Evolutionary conservation across 2,888 invertebrate species (phyloP), one percentile per base, ranked within the genome.

Genomic region (Chloroclystis v-ata): DNA sequence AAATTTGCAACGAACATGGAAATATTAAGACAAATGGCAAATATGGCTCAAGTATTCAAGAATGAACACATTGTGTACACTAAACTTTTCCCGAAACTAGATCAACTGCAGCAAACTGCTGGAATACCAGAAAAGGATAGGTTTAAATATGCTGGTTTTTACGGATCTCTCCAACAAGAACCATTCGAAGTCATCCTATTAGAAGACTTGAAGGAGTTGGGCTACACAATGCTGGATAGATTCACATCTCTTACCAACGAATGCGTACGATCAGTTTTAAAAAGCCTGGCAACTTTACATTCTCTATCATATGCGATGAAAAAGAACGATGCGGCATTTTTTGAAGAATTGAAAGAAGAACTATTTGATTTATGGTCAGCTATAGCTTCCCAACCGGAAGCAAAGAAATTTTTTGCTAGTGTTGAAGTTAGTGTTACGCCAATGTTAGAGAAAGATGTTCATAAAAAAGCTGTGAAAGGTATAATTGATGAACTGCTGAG

Each of bases 51-150:
- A 2, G 1, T 63, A n/a, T 72, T 70, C 35, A 50, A 41, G 2
- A 76, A 73, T 38, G 75, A 76, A 55, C 55, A 52, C 10, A 28
- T 56, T 0, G 63, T 75, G 59, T 76, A 75, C 43, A 60, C 54
- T 0, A 52, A 63, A 41, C 50, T 71, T 2, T 30, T 72, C 2
- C 69, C 71, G 2, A 69, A 67, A 49, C 64, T 62, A 13, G 49
- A 59, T 10, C 49, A 69, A 14, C 16, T 72, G 4, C 61, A 69
- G 41, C 48, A 54, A 43, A 26, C 40, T 20, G 60, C 58, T 4
- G 62, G 47, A 13, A 39, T 71, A 6, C 61, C 69, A 6, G 49
- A 52, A 37, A 40, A 61, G 16, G 66, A 73, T 4, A 56, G 56
- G 47, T 44, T 71, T 0, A 55, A 51, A 30, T 68, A 59, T 43